phyloP scores from a whole-genome alignment of 1,140 invertebrate species.

The Drosophila repleta region DNA sequence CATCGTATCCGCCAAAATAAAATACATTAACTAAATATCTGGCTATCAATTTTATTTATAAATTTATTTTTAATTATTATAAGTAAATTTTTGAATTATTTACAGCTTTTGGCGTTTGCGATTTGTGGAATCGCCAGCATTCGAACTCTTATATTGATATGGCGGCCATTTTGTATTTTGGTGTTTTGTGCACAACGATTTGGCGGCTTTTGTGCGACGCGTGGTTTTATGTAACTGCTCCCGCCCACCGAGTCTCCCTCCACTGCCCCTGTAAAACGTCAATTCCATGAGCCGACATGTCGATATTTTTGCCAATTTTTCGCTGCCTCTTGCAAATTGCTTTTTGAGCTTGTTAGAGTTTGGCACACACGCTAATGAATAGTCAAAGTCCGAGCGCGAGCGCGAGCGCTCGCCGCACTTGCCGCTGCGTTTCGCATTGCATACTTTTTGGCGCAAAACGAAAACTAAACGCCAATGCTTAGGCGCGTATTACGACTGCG shows the following conservation, averaged over 20 bases:
- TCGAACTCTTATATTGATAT: slow-evolving; percentile 26
- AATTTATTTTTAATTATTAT: not conserved
- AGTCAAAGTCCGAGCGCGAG: slow-evolving; percentile 65
- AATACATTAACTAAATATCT: not conserved
- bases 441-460: slow-evolving; percentile 61
- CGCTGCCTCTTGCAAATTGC: slow-evolving; percentile 71
- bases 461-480: slow-evolving; percentile 75
- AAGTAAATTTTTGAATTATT: not conserved
- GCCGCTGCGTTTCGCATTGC: slow-evolving; percentile 44
- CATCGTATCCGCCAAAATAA: not conserved
- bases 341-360: slow-evolving; percentile 82
- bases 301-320: slow-evolving; percentile 81
- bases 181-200: slow-evolving; percentile 70
- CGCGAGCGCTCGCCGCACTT: slow-evolving; percentile 8
- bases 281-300: slow-evolving; percentile 78
- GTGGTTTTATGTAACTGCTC: slow-evolving; percentile 76
- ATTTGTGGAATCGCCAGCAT: slow-evolving; percentile 29
- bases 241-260: not conserved
- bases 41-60: no score
- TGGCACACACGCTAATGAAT: slow-evolving; percentile 73
- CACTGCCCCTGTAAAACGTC: slow-evolving; percentile 52
- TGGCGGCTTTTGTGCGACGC: slow-evolving; percentile 76
- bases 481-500: slow-evolving; percentile 72
- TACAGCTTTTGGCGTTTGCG: slow-evolving; percentile 15
- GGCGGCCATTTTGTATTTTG: slow-evolving; percentile 75